Conservation (phyloP, 1,140 invertebrate species). For the Coenobita brevimanus region DNA sequence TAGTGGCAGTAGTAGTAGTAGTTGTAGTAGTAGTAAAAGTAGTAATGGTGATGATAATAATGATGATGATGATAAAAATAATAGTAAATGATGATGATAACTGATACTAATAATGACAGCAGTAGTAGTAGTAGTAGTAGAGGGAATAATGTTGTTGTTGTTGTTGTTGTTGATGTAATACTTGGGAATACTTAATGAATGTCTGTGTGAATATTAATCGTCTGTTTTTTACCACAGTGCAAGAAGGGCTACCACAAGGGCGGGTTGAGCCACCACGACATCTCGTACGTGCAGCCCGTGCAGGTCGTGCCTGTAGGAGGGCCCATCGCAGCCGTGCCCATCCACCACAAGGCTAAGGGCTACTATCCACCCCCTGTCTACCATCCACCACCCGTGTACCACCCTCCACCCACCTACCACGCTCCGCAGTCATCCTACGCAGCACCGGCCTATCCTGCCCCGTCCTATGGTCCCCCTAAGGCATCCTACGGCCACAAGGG, state of each 20-base stretch:
- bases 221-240: constrained; percentile 13
- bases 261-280: constrained; percentile 76
- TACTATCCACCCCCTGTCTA: constrained; percentile 18
- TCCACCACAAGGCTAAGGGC: constrained; percentile 73
- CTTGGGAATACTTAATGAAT: too few relatives aligned
- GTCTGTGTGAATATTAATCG: neutral
- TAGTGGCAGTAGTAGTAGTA: too few relatives aligned
- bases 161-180: too few relatives aligned
- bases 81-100: too few relatives aligned
- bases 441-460: neutral
- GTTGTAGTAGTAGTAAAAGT: too few relatives aligned
- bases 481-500: constrained; percentile 27
- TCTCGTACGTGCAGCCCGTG: constrained; percentile 87
- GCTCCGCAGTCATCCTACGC: neutral
- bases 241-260: constrained; percentile 49
- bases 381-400: constrained; percentile 19
- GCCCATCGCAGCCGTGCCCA: constrained; percentile 83
- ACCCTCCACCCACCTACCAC: neutral
- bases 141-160: too few relatives aligned
- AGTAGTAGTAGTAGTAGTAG: too few relatives aligned
- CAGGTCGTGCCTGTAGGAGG: constrained; percentile 84
- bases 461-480: constrained; percentile 4
- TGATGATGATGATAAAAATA: too few relatives aligned
- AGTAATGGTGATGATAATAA: too few relatives aligned
- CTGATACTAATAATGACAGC: too few relatives aligned